Evolutionary conservation across 2,113 vertebrate genomes (phyloP).

Genomic region (Pteruthius melanotis): DNA sequence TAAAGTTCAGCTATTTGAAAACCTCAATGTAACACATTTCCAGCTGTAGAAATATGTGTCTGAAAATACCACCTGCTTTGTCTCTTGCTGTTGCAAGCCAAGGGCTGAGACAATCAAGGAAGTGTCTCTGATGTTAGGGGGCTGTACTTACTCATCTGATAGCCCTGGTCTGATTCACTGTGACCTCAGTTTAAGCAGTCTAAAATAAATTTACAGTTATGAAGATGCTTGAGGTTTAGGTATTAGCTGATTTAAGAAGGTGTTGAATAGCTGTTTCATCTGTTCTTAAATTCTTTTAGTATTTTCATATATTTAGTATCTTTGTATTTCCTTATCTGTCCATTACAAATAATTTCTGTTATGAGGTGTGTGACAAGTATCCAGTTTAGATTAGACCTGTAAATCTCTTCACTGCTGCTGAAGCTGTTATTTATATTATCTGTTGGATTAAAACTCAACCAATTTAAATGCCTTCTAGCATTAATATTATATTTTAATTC

Average conservation of each 20-base stretch:
- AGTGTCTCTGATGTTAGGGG: neutral
- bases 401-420: neutral
- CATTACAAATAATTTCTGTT: neutral
- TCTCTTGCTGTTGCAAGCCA: neutral
- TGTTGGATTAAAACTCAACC: neutral
- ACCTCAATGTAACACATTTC: neutral
- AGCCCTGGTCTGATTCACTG: neutral
- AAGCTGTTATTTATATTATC: neutral
- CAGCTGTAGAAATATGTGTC: neutral
- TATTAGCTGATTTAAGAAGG: neutral
- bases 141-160: neutral
- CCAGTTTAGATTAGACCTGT: conserved; percentile 12
- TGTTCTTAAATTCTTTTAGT: neutral
- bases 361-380: neutral
- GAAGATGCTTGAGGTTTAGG: neutral
- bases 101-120: neutral
- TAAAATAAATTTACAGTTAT: neutral
- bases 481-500: neutral
- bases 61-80: neutral
- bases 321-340: neutral
- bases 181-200: neutral
- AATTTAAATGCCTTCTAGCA: neutral
- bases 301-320: neutral
- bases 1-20: neutral
- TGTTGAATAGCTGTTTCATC: neutral